A percentile compares a stretch with the other conserved stretches of the same genome.
Evolutionary conservation across 2,888 invertebrate species (phyloP).

Genomic region (Zaprionus lineosus): DNA sequence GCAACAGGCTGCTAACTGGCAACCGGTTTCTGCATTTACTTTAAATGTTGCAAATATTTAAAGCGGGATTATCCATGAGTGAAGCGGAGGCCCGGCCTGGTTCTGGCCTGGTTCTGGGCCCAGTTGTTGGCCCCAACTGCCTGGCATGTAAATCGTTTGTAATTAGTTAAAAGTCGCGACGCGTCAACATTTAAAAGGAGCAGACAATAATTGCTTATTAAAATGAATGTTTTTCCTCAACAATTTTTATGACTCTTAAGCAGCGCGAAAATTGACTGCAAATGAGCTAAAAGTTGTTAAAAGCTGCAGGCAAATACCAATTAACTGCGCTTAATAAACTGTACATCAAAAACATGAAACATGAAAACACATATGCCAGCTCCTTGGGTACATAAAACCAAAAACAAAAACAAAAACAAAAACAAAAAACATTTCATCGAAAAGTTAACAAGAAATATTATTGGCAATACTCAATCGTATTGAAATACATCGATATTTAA

Average conservation of each 20-base stretch:
- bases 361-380: no score
- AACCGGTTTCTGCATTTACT: conserved; percentile 70
- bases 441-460: no score
- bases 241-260: conserved; percentile 62
- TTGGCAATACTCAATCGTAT: no score
- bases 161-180: conserved; percentile 72
- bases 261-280: conserved; percentile 68
- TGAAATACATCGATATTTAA: no score
- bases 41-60: conserved; percentile 73
- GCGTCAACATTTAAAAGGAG: conserved; percentile 65
- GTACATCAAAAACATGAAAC: no score
- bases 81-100: conserved; percentile 46
- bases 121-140: conserved; percentile 40
- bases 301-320: no score
- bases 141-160: conserved; percentile 75
- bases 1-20: conserved; percentile 37
- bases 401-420: neutral
- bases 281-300: conserved; percentile 54
- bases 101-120: conserved; percentile 60
- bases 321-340: neutral
- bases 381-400: no score
- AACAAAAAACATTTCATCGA: no score
- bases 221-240: conserved; percentile 57
- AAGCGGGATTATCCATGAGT: conserved; percentile 68
- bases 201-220: conserved; percentile 76